A percentile compares a stretch with the other conserved stretches of the same genome.
Conservation (phyloP, 2,797 vertebrate genomes). For the Remorina albescens region DNA sequence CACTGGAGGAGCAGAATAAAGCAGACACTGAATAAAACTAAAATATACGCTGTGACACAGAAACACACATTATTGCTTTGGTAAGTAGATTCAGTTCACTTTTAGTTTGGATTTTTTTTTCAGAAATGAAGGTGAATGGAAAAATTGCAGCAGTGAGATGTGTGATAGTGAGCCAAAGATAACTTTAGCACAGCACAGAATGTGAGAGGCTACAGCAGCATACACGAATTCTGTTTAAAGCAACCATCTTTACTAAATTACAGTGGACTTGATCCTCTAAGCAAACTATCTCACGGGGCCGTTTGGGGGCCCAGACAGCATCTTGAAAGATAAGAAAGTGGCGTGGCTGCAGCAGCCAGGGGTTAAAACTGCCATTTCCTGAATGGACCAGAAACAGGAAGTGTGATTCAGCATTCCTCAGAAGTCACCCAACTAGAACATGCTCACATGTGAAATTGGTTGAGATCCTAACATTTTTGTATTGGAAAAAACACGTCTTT, state of each 20-base stretch:
- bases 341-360: constrained; percentile 63
- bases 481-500: constrained; percentile 11
- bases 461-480: constrained; percentile 19
- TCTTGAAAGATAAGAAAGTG: constrained; percentile 75
- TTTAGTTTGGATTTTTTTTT: neutral
- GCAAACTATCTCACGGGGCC: constrained; percentile 25
- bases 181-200: neutral
- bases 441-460: neutral
- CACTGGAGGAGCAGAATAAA: too few species aligned
- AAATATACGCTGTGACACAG: neutral
- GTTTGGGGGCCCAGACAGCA: constrained; percentile 54
- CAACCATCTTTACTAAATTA: constrained; percentile 34
- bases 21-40: neutral
- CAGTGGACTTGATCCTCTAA: constrained; percentile 35
- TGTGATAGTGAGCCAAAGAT: neutral
- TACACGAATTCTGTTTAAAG: constrained; percentile 57
- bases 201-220: neutral
- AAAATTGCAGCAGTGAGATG: neutral
- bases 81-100: neutral
- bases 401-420: constrained; percentile 80
- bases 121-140: neutral
- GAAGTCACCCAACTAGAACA: constrained; percentile 55
- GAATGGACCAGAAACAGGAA: constrained; percentile 84
- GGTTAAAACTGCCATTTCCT: constrained; percentile 81
- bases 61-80: constrained; percentile 1